Conservation (phyloP, 2,113 vertebrate genomes). For the Petrocephalus microphthalmus region DNA sequence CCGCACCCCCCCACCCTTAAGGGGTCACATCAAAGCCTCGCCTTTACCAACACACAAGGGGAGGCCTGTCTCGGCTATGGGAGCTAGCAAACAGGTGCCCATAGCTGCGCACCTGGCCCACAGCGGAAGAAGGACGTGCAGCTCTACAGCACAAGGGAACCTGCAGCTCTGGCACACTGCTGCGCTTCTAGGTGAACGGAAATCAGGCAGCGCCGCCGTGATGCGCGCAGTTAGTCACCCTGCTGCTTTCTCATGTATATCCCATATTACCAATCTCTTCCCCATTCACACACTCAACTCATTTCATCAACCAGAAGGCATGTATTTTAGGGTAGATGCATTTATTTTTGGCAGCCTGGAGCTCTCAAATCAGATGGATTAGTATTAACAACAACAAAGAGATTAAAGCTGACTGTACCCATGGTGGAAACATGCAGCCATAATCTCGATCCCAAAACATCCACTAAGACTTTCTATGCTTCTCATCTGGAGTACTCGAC, state of each 20-base stretch:
- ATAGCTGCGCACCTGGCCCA: background rate
- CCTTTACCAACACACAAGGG: background rate
- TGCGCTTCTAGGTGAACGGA: background rate
- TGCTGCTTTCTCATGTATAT: background rate
- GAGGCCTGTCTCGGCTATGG: too few relatives aligned
- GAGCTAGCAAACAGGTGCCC: background rate
- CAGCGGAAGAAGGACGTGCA: background rate
- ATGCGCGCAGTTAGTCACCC: background rate
- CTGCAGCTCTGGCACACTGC: background rate
- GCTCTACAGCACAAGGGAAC: too few relatives aligned
- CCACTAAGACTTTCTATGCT: background rate
- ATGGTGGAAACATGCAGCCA: background rate
- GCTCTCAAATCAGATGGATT: conserved; percentile 4
- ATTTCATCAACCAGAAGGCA: background rate
- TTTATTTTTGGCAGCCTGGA: conserved; percentile 2
- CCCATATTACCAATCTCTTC: background rate
- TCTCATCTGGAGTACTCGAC: background rate
- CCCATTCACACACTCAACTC: background rate
- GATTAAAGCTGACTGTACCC: background rate
- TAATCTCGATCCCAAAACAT: background rate
- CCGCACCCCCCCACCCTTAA: background rate
- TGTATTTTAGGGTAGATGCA: conserved; percentile 4
- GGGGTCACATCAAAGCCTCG: background rate
- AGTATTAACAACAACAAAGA: conserved; percentile 2
- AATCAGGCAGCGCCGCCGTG: background rate